These are phyloP conservation scores for Lordiphosa mommai DNA, from an alignment of 1,140 invertebrate genomes.

Conservation along the genomic window DNA sequence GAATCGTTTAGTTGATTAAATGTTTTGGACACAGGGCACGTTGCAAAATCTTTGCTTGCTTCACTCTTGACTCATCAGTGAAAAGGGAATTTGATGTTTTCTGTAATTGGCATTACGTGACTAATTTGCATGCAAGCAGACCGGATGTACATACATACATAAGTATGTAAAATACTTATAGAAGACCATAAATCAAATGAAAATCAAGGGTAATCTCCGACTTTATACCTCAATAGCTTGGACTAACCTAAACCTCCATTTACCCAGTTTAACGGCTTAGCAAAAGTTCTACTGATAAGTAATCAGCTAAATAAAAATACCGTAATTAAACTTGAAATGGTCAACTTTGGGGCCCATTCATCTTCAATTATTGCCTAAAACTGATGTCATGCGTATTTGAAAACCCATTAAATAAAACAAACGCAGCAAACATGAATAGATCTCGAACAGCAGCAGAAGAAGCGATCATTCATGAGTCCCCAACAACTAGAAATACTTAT, in stretches of 20 bases:
- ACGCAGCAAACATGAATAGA: slow-evolving; percentile 4
- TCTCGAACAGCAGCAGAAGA: not conserved
- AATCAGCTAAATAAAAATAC: slow-evolving; percentile 31
- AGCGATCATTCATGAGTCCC: slow-evolving; percentile 32
- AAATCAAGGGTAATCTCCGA: not conserved
- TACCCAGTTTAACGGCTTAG: slow-evolving; percentile 41
- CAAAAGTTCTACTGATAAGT: slow-evolving; percentile 32
- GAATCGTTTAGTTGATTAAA: slow-evolving; percentile 13
- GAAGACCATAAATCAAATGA: slow-evolving; percentile 39
- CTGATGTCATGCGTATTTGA: slow-evolving; percentile 77
- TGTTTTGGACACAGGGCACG: slow-evolving; percentile 27
- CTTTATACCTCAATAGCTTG: not conserved
- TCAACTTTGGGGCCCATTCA: slow-evolving; percentile 59
- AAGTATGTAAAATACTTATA: not conserved
- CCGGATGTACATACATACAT: slow-evolving; percentile 5
- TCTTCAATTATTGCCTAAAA: slow-evolving; percentile 68
- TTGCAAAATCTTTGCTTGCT: slow-evolving; percentile 19
- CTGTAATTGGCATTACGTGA: slow-evolving; percentile 68
- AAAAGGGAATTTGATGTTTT: slow-evolving; percentile 34
- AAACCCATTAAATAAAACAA: slow-evolving; percentile 55
- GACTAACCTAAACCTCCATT: not conserved
- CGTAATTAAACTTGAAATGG: slow-evolving; percentile 50
- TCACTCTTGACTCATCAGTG: slow-evolving; percentile 49
- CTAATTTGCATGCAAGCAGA: slow-evolving; percentile 47
- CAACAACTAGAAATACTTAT: slow-evolving; percentile 47